Evolutionary conservation across 2,888 invertebrate genomes (phyloP).

Genomic region (Latheticus oryzae): DNA sequence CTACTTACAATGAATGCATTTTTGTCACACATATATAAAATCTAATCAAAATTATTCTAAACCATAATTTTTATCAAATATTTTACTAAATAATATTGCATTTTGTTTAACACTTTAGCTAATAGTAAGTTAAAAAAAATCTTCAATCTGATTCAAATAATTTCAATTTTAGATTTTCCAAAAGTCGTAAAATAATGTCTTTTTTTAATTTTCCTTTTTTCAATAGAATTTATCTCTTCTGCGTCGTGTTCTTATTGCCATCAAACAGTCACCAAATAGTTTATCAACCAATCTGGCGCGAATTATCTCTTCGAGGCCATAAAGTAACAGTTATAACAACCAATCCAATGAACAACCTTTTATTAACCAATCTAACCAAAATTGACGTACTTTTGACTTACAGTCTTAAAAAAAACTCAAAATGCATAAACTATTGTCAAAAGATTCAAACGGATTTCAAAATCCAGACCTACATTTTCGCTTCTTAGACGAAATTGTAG

Average conservation of each 20-base stretch:
- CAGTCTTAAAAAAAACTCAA: slow-evolving; percentile 15
- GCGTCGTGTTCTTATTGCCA: slow-evolving; percentile 23
- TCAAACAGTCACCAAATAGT: slow-evolving; percentile 29
- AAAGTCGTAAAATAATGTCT: no score
- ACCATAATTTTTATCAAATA: no score
- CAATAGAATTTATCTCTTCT: no score
- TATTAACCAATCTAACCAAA: slow-evolving; percentile 56
- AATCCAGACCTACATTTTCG: background rate
- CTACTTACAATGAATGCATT: no score
- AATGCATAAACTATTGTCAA: slow-evolving; percentile 11
- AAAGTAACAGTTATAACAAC: slow-evolving; percentile 57
- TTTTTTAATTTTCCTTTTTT: no score
- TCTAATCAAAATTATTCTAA: no score
- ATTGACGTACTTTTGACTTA: slow-evolving; percentile 54
- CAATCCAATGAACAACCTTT: slow-evolving; percentile 54
- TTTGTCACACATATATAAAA: no score
- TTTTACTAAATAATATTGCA: no score
- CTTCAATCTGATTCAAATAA: no score
- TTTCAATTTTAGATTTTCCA: no score
- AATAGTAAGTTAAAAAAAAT: no score
- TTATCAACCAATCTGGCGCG: slow-evolving; percentile 51
- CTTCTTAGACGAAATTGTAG: slow-evolving; percentile 29
- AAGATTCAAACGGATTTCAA: slow-evolving; percentile 5
- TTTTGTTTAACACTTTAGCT: no score
- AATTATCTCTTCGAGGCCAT: slow-evolving; percentile 57